phyloP scores from a whole-genome alignment of 2,888 invertebrate species.

The Hirtodrosophila cameraria region DNA sequence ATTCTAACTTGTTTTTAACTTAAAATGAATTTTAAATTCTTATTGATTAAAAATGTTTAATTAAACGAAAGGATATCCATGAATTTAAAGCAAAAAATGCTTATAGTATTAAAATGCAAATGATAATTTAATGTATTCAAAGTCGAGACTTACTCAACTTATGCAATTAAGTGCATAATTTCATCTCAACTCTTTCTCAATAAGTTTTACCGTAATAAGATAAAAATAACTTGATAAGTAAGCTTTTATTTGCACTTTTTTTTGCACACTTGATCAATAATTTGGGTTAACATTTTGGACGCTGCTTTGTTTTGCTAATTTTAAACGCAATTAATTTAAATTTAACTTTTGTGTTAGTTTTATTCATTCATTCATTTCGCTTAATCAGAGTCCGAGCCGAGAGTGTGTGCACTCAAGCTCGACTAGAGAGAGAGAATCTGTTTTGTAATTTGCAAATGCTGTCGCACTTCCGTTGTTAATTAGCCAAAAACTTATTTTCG shows the following conservation, averaged over 20 bases:
- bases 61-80: too few relatives aligned
- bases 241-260: slow-evolving; percentile 37
- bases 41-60: too few relatives aligned
- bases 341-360: slow-evolving; percentile 27
- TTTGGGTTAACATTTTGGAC: slow-evolving; percentile 36
- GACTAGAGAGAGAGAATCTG: slow-evolving; percentile 22
- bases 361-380: slow-evolving; percentile 27
- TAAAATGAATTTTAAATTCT: too few relatives aligned
- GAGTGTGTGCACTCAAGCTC: slow-evolving; percentile 41
- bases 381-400: slow-evolving; percentile 11
- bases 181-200: not conserved
- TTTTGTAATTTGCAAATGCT: slow-evolving; percentile 57
- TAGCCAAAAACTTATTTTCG: slow-evolving; percentile 30
- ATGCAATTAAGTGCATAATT: too few relatives aligned
- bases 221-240: too few relatives aligned
- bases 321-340: slow-evolving; percentile 64
- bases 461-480: slow-evolving; percentile 50
- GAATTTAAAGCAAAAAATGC: too few relatives aligned
- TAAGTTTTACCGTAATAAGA: slow-evolving; percentile 1
- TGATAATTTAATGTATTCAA: too few relatives aligned
- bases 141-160: too few relatives aligned
- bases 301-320: slow-evolving; percentile 46
- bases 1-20: too few relatives aligned
- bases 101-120: too few relatives aligned
- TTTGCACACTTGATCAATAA: slow-evolving; percentile 52